Percentiles rank a stretch among this genome's conserved stretches.
These are phyloP conservation scores for Agrotis ipsilon DNA, from an alignment of 2,888 invertebrate genomes.

Conservation along the genomic window DNA sequence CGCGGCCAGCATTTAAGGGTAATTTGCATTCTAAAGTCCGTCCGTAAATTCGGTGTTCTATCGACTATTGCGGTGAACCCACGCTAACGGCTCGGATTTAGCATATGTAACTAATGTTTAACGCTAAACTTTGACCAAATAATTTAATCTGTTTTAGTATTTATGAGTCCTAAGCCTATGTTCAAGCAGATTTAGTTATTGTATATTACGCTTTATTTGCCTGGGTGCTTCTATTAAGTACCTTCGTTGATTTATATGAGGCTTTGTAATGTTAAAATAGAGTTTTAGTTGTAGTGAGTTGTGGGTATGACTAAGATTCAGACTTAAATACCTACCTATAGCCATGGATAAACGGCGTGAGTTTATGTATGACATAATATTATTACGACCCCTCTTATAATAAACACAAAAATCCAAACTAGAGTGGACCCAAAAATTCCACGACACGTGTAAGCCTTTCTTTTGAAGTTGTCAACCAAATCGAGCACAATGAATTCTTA, in stretches of 20 bases:
- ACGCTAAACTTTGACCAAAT: conserved; percentile 34
- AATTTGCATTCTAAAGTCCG: conserved; percentile 58
- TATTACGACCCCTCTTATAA: not conserved
- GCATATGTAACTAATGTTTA: conserved; percentile 46
- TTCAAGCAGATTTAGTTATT: conserved; percentile 28
- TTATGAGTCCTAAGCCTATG: conserved; percentile 42
- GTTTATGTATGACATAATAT: too few relatives aligned
- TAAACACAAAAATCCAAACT: not conserved
- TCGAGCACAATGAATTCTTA: not conserved
- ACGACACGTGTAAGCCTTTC: not conserved
- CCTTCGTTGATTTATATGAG: not conserved
- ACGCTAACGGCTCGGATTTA: conserved; percentile 36
- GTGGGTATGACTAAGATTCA: too few relatives aligned
- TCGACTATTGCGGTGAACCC: conserved; percentile 53
- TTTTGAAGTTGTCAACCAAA: not conserved
- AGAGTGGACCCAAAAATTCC: not conserved
- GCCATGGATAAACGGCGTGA: too few relatives aligned
- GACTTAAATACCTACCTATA: too few relatives aligned
- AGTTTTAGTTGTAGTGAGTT: too few relatives aligned
- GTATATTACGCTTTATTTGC: conserved; percentile 4
- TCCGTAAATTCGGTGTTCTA: conserved; percentile 47
- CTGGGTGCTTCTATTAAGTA: not conserved
- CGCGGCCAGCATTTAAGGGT: conserved; percentile 32
- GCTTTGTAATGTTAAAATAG: too few relatives aligned
- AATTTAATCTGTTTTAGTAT: conserved; percentile 49